Base-by-base conservation (phyloP, 2,888 invertebrate genomes). In the Hirtodrosophila trivittata region DNA sequence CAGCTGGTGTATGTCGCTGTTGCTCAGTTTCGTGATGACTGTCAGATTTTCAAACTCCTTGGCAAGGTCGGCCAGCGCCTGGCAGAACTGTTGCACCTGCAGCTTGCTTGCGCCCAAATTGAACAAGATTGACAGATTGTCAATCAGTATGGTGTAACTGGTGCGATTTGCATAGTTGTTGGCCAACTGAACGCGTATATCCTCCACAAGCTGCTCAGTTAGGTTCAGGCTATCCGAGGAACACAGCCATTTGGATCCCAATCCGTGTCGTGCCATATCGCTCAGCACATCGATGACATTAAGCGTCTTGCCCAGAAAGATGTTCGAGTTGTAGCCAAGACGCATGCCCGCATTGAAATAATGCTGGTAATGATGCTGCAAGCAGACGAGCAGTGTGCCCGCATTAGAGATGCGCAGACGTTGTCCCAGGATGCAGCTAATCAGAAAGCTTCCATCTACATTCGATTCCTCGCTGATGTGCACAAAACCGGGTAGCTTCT, bases 291-390 rank as follows among this genome's bases (percentile, higher is more conserved):
- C 93, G 16, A 94, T 90, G 2, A 92, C 89, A 21, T 89, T 90
- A 0, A 93, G 89, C n/a, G 90, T 90, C 41, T 92, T 92, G 10
- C 91, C 91, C 18, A 91, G 88, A 57, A 92, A 90, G 46, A 92
- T 89, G 28, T 92, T 92, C 26, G 95, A 90, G 88, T 95, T 95
- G 84, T 94, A 95, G 45, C 95, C 95, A 84, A 95, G 92, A 80
- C 94, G 94, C 84, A 94, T 93, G 9, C 95, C 94, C 28, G 95
- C 93, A 90, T 93, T 94, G 60, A 95, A 94, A 83, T 95, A 96
- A 87, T 96, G 95, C 50, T 92, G 92, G 42, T 94, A 91, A 1
- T 94, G 93, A 81, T 95, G 94, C 87, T 95, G 95, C 62, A 94
- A 91, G 45, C 94, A 92, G 43, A 95, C 91, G 42, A 95, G 90